A percentile compares a stretch with the other conserved stretches of the same genome.
phyloP scores from a whole-genome alignment of 2,797 vertebrate genomes.

The Rhabdomys pumilio region DNA sequence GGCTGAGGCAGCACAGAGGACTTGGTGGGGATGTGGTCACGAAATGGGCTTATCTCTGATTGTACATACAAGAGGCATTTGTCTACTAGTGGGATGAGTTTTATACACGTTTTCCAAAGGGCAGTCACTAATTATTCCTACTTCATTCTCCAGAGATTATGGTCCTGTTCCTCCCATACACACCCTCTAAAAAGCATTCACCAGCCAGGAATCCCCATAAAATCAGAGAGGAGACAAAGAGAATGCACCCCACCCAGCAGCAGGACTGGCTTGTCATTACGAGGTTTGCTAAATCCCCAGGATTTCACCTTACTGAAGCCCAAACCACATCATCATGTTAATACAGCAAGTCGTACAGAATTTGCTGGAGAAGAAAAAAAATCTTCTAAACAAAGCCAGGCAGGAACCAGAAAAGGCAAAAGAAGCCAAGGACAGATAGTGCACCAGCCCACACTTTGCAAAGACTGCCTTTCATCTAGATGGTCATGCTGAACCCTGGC shows the following conservation, averaged over 20 bases:
- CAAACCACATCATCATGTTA: conserved; percentile 34
- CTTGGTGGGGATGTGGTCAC: not conserved
- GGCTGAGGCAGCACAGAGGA: not conserved
- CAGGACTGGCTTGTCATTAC: not conserved
- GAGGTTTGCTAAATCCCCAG: conserved; percentile 27
- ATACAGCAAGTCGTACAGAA: not conserved
- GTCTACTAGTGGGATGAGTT: conserved; percentile 18
- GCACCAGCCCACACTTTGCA: not conserved
- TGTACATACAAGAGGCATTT: conserved; percentile 41
- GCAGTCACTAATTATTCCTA: conserved; percentile 19
- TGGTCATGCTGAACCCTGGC: not conserved
- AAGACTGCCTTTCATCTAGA: not conserved
- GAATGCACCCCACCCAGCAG: conserved; percentile 29
- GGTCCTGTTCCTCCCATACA: not conserved
- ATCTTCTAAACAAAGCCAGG: not conserved
- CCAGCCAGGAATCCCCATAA: not conserved
- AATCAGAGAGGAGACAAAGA: not conserved
- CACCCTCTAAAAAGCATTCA: not conserved
- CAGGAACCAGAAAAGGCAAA: conserved; percentile 32
- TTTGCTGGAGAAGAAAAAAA: not conserved
- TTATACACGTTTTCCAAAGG: conserved; percentile 29
- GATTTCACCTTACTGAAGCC: not conserved
- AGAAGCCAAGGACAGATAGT: conserved; percentile 19
- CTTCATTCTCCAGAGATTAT: conserved; percentile 4
- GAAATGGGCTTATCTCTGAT: not conserved